These are phyloP conservation scores for Conchocele bisecta DNA, from an alignment of 2,888 invertebrate genomes.

Conservation along the genomic window DNA sequence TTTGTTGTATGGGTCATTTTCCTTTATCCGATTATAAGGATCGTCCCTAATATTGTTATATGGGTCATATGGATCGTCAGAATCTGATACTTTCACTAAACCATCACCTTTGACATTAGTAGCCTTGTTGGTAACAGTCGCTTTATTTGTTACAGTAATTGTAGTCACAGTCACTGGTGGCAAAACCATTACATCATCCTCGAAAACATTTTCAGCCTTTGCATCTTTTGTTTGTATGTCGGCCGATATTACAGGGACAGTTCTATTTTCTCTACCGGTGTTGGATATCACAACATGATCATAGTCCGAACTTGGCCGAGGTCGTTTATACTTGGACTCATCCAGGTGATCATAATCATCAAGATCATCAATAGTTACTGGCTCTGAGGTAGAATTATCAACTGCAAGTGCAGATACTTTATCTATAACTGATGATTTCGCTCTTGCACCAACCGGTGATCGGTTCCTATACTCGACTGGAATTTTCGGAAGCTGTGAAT, in stretches of 20 bases:
- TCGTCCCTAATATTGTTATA: constrained; percentile 54
- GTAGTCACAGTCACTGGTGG: constrained; percentile 7
- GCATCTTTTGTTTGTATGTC: too few relatives aligned
- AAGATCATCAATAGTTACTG: not conserved
- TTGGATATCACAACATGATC: constrained; percentile 63
- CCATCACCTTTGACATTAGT: not conserved
- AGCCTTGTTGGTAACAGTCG: constrained; percentile 16
- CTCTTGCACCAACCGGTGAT: constrained; percentile 6
- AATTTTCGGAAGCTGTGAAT: not conserved
- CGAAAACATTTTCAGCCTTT: constrained; percentile 54
- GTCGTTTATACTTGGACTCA: constrained; percentile 33
- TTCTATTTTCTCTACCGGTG: too few relatives aligned
- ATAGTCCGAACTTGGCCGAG: constrained; percentile 59
- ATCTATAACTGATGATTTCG: not conserved
- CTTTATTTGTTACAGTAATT: constrained; percentile 3
- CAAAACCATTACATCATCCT: constrained; percentile 44
- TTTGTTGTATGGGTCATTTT: constrained; percentile 58
- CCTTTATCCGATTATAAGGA: constrained; percentile 51
- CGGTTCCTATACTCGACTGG: not conserved
- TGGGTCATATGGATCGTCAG: constrained; percentile 28
- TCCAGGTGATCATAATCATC: constrained; percentile 72
- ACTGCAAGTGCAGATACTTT: not conserved
- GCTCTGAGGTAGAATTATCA: not conserved
- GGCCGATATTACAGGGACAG: too few relatives aligned
- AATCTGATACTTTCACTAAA: constrained; percentile 25